These are phyloP conservation scores for Lasioglossum albipes DNA, from an alignment of 1,140 invertebrate genomes.

Conservation along the genomic window DNA sequence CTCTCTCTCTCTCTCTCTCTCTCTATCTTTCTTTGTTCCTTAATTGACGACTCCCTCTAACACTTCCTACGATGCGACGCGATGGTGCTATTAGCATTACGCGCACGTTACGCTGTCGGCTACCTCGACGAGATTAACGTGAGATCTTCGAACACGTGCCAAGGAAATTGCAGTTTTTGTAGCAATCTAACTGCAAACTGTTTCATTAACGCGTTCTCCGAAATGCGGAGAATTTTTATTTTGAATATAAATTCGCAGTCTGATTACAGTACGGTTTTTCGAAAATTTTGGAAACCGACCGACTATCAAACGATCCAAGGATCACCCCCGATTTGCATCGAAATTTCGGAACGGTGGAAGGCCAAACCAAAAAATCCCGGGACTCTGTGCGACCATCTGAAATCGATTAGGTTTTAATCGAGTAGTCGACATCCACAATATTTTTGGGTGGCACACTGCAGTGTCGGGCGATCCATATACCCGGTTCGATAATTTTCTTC, in stretches of 20 bases:
- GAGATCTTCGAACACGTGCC: too few species aligned
- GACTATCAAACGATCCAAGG: background rate
- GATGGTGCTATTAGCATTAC: constrained; percentile 28
- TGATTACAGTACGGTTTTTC: too few species aligned
- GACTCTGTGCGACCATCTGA: too few species aligned
- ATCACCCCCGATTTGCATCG: background rate
- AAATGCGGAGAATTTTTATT: too few species aligned
- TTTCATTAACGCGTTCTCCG: too few species aligned
- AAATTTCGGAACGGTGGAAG: background rate
- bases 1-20: too few species aligned
- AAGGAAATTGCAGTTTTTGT: too few species aligned
- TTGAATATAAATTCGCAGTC: too few species aligned
- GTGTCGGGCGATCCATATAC: constrained; percentile 4
- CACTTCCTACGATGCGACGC: constrained; percentile 26
- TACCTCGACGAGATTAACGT: background rate
- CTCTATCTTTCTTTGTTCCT: constrained; percentile 28
- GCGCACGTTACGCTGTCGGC: background rate
- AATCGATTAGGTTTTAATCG: background rate
- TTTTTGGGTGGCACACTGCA: constrained; percentile 8
- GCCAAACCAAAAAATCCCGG: background rate
- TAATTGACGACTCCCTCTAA: constrained; percentile 49
- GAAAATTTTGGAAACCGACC: too few species aligned
- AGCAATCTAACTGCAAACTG: too few species aligned
- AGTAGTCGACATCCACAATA: constrained; percentile 39
- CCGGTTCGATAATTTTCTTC: constrained; percentile 20